Conservation (phyloP, 2,797 vertebrate species). For the Acrossocheilus wenchowensis region DNA sequence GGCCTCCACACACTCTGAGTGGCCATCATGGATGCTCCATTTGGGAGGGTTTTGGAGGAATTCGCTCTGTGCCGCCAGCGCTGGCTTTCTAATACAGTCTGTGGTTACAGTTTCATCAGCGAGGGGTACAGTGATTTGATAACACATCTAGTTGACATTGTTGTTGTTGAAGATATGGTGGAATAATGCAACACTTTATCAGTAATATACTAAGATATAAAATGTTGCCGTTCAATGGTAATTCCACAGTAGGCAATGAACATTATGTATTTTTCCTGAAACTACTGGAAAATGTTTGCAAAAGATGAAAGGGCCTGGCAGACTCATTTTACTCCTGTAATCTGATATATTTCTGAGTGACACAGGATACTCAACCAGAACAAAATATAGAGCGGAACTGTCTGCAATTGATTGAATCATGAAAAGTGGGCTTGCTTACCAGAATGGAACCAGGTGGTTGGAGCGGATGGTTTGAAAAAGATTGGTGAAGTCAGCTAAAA, state of each 20-base stretch:
- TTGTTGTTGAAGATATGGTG: not conserved
- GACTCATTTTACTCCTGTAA: not conserved
- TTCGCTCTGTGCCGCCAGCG: not conserved
- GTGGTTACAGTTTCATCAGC: slow-evolving; percentile 16
- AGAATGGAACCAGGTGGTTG: slow-evolving; percentile 31
- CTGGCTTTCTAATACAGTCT: slow-evolving; percentile 34
- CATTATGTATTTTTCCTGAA: not conserved
- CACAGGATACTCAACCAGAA: slow-evolving; percentile 8
- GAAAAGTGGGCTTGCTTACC: slow-evolving; percentile 31
- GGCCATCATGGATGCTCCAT: slow-evolving; percentile 50
- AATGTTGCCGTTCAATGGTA: not conserved
- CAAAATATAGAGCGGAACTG: slow-evolving; percentile 28
- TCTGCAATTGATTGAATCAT: slow-evolving; percentile 36
- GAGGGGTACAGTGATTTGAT: not conserved
- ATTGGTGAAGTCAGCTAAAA: slow-evolving; percentile 11
- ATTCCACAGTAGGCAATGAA: not conserved
- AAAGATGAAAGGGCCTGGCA: slow-evolving; percentile 8
- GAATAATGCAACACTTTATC: not conserved
- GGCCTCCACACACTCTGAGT: slow-evolving; percentile 47
- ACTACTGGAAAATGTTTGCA: not conserved
- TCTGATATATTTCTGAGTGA: slow-evolving; percentile 23
- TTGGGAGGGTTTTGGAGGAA: slow-evolving; percentile 42
- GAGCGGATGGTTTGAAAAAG: slow-evolving; percentile 10
- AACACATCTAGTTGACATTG: not conserved
- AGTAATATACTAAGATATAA: not conserved